Conservation (phyloP, 2,113 vertebrate species). For the Pogona vitticeps region DNA sequence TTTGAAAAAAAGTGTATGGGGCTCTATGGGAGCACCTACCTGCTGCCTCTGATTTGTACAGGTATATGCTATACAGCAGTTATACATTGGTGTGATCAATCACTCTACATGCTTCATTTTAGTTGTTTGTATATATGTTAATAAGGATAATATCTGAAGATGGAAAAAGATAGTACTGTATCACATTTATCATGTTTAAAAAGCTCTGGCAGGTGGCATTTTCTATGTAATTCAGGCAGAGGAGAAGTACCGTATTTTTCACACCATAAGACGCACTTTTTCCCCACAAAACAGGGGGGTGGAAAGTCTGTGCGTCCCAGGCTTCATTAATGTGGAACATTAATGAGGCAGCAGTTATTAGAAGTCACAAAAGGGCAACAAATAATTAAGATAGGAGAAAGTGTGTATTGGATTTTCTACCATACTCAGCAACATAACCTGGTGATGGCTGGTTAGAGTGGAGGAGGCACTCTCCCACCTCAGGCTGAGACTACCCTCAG, state of each 20-base stretch:
- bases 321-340: neutral
- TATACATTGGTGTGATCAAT: neutral
- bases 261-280: too few species aligned
- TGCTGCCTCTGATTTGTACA: neutral
- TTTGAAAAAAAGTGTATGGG: neutral
- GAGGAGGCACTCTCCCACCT: too few species aligned
- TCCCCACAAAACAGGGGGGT: neutral
- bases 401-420: neutral
- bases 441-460: too few species aligned
- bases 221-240: neutral
- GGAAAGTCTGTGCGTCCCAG: neutral
- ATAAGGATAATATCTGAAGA: too few species aligned
- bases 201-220: neutral
- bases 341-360: neutral
- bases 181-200: neutral
- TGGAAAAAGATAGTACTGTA: neutral
- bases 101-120: neutral
- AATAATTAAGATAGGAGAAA: neutral
- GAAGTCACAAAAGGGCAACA: neutral
- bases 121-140: neutral
- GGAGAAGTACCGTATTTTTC: neutral
- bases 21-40: neutral
- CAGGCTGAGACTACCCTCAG: too few species aligned
- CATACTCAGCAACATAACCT: neutral
- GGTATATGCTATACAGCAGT: neutral